These are phyloP conservation scores for Diglossa brunneiventris DNA, from an alignment of 2,113 vertebrate species.

Conservation along the genomic window DNA sequence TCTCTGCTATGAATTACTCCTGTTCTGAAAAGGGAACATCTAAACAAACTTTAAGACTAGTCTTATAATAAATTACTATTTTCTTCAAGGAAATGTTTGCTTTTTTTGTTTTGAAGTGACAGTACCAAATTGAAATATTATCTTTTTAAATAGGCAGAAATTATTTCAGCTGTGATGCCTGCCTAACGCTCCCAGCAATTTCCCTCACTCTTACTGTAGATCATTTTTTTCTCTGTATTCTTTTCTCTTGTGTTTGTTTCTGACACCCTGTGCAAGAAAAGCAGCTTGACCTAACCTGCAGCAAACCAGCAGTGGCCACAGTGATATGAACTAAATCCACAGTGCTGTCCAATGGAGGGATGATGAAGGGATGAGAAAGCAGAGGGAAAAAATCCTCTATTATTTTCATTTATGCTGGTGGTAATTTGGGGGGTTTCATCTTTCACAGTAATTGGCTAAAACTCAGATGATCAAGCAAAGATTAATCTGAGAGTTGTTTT, in stretches of 20 bases:
- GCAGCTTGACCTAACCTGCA: not conserved
- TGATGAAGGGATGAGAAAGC: not conserved
- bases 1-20: not conserved
- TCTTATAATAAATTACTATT: constrained; percentile 7
- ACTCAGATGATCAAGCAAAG: not conserved
- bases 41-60: not conserved
- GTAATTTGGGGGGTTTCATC: not conserved
- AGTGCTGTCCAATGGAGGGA: not conserved
- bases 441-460: not conserved
- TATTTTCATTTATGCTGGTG: not conserved
- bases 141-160: not conserved
- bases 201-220: not conserved
- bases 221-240: not conserved
- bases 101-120: constrained; percentile 16
- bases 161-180: not conserved
- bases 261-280: not conserved
- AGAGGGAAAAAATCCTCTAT: not conserved
- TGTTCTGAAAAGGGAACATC: not conserved
- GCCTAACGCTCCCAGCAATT: not conserved
- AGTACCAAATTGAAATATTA: not conserved
- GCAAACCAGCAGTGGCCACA: not conserved
- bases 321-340: not conserved
- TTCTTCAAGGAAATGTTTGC: not conserved
- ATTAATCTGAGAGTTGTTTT: not conserved
- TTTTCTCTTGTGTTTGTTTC: not conserved